These are phyloP conservation scores for Macaria liturata DNA, from an alignment of 2,888 invertebrate species.

Conservation along the genomic window DNA sequence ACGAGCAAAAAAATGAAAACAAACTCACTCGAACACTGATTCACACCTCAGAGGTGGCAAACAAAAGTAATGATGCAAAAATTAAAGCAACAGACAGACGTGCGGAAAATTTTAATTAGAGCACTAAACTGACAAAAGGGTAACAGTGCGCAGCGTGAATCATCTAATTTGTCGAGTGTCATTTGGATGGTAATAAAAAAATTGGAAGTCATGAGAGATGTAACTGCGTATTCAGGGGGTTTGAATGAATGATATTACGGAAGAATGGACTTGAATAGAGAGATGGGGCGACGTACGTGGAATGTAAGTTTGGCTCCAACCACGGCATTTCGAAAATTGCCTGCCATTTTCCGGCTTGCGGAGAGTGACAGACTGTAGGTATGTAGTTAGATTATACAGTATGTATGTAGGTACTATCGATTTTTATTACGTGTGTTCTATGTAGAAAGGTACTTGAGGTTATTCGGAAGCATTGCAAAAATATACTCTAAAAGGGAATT, in stretches of 20 bases:
- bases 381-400: too few species aligned
- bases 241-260: conserved; percentile 65
- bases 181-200: conserved; percentile 59
- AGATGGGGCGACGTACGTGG: conserved; percentile 34
- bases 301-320: conserved; percentile 35
- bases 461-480: too few species aligned
- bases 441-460: too few species aligned
- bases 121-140: conserved; percentile 66
- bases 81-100: conserved; percentile 49
- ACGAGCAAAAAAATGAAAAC: conserved; percentile 40
- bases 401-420: too few species aligned
- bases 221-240: conserved; percentile 45
- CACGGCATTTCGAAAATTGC: conserved; percentile 30
- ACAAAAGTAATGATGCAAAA: conserved; percentile 64
- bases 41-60: conserved; percentile 80
- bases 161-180: conserved; percentile 74
- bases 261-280: conserved; percentile 57
- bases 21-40: conserved; percentile 53
- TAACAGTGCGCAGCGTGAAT: conserved; percentile 63
- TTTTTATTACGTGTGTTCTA: too few species aligned
- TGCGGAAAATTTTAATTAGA: conserved; percentile 80
- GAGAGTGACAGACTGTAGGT: too few species aligned
- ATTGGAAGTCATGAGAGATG: conserved; percentile 38
- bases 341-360: too few species aligned
- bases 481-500: too few species aligned